Base-by-base conservation (phyloP, 2,888 invertebrate genomes). In the Plemyria rubiginata region DNA sequence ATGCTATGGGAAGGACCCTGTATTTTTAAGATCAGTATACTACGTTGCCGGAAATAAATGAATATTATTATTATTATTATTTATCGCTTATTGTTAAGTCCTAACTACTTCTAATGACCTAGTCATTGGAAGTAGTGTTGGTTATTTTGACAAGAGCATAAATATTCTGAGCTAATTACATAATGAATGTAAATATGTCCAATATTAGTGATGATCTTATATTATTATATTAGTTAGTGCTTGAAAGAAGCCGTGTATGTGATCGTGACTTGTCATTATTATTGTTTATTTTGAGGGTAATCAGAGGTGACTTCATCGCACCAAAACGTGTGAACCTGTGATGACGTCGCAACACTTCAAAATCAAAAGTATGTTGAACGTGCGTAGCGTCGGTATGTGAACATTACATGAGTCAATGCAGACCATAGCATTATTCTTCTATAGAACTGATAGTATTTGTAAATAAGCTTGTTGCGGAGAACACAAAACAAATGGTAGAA, bases 401-500 rank as follows among this genome's bases (percentile, higher is more conserved):
- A 55, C 46, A 67, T 67, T 65, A 66, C 59, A 60, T 70, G 68
- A 70, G 48, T 67, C 68, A 67, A 60, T 62, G 68, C 55, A 40
- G 68, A 66, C 59, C 50, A 62, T 65, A 59, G 68, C 70, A 64
- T 65, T 64, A 68, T 65, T 59, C 67, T 60, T 65, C 58, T 60
- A 61, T 54, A 65, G 65, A 68, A 70, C 64, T 68, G 68, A 70
- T 68, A 62, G 59, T 68, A 59, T 70, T 71, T 67, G 70, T 68
- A 71, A 71, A 71, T 70, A 63, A 68, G 65, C 57, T 60, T 54
- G 43, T 62, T 60, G 67, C 58, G 53, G 62, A 61, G 62, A 61
- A 55, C 49, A 63, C 60, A 57, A 60, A 63, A 66, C 62, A 57
- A 68, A 67, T 65, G 62, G 65, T 53, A 41, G 54, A 61, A 56